Percentiles rank a stretch among this genome's conserved stretches.
Conservation (phyloP, 2,888 invertebrate species). For the Aspidiotus rigidus region DNA sequence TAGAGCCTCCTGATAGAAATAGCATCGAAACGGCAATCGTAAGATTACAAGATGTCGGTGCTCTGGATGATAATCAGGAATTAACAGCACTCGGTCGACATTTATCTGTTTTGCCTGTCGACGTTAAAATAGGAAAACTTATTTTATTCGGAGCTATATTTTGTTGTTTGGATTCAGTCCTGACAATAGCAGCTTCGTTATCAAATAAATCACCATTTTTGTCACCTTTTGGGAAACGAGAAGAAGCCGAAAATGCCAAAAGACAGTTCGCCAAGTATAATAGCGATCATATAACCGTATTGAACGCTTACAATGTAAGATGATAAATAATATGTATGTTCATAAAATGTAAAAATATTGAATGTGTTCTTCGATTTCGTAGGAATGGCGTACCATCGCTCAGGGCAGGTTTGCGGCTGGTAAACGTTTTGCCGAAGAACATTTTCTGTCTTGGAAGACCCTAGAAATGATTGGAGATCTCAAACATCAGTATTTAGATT, state of each 20-base stretch:
- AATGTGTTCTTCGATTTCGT: neutral
- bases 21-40: constrained; percentile 60
- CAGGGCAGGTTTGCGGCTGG: neutral
- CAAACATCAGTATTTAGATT: constrained; percentile 68
- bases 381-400: constrained; percentile 16
- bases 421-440: constrained; percentile 25
- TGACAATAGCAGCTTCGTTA: constrained; percentile 79
- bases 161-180: constrained; percentile 80
- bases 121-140: constrained; percentile 83
- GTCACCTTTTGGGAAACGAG: constrained; percentile 13
- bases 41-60: constrained; percentile 66
- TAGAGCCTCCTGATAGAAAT: constrained; percentile 62
- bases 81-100: constrained; percentile 81
- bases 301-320: constrained; percentile 20
- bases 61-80: constrained; percentile 61
- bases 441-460: constrained; percentile 61
- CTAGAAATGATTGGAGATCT: constrained; percentile 77
- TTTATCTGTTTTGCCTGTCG: constrained; percentile 78
- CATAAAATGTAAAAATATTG: neutral
- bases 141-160: constrained; percentile 87
- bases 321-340: neutral
- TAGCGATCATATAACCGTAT: constrained; percentile 56
- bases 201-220: constrained; percentile 55
- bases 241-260: constrained; percentile 15
- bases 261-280: constrained; percentile 37